A percentile compares a stretch with the other conserved stretches of the same genome.
Evolutionary conservation across 2,888 invertebrate genomes (phyloP).

Genomic region (Eristalinus aeneus): DNA sequence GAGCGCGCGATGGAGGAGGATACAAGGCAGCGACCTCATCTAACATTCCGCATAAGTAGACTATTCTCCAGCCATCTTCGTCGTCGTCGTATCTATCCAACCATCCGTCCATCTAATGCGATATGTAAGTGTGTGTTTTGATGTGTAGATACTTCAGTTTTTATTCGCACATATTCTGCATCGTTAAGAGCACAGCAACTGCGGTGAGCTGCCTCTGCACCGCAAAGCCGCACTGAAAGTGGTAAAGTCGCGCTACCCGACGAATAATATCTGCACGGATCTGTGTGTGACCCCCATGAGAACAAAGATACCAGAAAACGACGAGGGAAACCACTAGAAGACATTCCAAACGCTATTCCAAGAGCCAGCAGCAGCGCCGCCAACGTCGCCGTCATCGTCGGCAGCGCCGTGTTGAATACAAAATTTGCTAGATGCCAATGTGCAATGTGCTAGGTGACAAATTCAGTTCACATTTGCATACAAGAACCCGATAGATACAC

Average conservation of each 20-base stretch:
- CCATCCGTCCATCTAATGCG: constrained; percentile 47
- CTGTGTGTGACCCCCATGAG: constrained; percentile 61
- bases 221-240: background rate
- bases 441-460: constrained; percentile 54
- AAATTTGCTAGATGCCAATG: constrained; percentile 31
- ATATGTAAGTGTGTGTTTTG: constrained; percentile 52
- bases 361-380: constrained; percentile 11
- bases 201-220: background rate
- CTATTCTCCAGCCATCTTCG: constrained; percentile 55
- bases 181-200: background rate
- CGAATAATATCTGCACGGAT: constrained; percentile 11
- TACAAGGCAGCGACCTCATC: constrained; percentile 3
- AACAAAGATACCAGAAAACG: constrained; percentile 30
- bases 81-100: constrained; percentile 13
- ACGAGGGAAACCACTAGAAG: constrained; percentile 36
- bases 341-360: constrained; percentile 64
- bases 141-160: constrained; percentile 27
- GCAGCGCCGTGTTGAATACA: constrained; percentile 34
- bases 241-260: background rate
- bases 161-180: constrained; percentile 46
- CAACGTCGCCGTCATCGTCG: background rate
- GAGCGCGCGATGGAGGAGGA: too few species aligned
- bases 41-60: constrained; percentile 16
- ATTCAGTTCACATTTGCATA: constrained; percentile 67
- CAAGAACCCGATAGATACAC: constrained; percentile 56